Evolutionary conservation across 2,113 vertebrate genomes (phyloP).

Genomic region (Prietella phreatophila): DNA sequence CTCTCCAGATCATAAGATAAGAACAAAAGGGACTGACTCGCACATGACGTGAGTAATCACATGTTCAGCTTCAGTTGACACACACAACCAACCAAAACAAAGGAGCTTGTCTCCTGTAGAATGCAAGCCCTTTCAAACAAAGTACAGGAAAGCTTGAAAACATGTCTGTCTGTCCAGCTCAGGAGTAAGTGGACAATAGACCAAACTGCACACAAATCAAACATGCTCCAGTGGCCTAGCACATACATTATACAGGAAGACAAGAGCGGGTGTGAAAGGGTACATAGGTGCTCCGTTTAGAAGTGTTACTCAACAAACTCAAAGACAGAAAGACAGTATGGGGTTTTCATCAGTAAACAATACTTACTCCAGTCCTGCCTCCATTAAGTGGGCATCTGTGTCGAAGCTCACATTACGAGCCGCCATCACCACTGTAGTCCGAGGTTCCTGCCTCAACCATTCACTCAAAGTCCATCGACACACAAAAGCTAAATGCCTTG

Average conservation of each 20-base stretch:
- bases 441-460: not conserved
- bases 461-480: not conserved
- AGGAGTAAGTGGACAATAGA: not conserved
- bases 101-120: not conserved
- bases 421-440: conserved; percentile 55
- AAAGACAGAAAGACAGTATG: not conserved
- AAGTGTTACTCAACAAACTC: not conserved
- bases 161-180: not conserved
- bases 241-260: not conserved
- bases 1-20: not conserved
- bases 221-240: not conserved
- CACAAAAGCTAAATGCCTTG: not conserved
- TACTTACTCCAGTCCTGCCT: conserved; percentile 69
- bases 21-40: conserved; percentile 7
- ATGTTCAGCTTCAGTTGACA: conserved; percentile 10
- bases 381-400: conserved; percentile 45
- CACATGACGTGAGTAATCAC: conserved; percentile 9
- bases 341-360: not conserved
- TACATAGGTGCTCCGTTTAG: not conserved
- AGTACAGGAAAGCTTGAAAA: not conserved
- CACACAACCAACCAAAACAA: conserved; percentile 28
- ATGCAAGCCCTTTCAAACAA: not conserved
- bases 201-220: not conserved
- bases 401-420: conserved; percentile 63
- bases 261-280: not conserved